A percentile compares a stretch with the other conserved stretches of the same genome.
phyloP scores from a whole-genome alignment of 2,888 invertebrate species.

The Sepiola atlantica region DNA sequence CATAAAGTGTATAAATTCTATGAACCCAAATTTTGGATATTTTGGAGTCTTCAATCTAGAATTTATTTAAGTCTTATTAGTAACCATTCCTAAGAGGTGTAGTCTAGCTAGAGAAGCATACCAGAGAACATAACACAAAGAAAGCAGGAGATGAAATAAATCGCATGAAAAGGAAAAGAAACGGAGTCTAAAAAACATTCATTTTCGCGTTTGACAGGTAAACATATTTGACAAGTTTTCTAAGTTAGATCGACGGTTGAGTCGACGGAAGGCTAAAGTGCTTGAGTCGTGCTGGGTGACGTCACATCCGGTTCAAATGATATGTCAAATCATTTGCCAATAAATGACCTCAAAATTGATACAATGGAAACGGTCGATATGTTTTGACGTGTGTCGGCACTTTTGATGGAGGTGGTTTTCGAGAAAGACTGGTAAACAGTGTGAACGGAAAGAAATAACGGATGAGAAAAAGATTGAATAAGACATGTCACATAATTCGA shows the following conservation, averaged over 20 bases:
- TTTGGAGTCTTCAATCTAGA: no score
- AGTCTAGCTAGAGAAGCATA: no score
- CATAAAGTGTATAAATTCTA: no score
- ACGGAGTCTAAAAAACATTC: background rate
- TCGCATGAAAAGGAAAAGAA: background rate
- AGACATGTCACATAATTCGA: background rate
- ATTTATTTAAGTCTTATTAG: no score
- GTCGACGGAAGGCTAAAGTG: background rate
- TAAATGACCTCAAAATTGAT: background rate
- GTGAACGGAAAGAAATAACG: background rate
- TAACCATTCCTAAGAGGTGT: no score
- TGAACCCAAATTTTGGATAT: no score
- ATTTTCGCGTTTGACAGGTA: background rate
- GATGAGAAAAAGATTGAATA: background rate
- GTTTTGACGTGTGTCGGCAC: background rate
- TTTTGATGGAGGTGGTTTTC: background rate
- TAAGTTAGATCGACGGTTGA: background rate
- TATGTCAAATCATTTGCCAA: background rate
- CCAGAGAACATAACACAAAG: no score
- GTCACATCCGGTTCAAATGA: conserved; percentile 5
- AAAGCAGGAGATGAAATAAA: no score
- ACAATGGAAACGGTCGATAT: background rate
- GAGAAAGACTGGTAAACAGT: background rate
- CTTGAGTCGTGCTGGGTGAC: background rate
- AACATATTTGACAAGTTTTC: background rate